Percentiles rank a stretch among this genome's conserved stretches.
Conservation (phyloP, 1,140 invertebrate species). For the Lepidotrigona ventralis region DNA sequence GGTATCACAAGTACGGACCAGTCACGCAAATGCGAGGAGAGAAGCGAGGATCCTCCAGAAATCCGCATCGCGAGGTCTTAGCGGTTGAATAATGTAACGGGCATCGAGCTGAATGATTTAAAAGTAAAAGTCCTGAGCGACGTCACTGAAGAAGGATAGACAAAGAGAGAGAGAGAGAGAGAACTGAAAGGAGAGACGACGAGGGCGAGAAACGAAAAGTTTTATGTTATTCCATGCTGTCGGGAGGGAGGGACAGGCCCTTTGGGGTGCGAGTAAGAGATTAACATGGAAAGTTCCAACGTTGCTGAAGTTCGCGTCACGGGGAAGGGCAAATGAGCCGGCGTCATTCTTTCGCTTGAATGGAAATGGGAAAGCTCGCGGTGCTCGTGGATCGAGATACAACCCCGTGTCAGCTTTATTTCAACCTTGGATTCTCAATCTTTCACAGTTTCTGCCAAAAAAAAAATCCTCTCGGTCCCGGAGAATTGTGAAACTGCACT, state of each 20-base stretch:
- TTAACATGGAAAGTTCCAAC: conserved; percentile 73
- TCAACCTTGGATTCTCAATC: conserved; percentile 10
- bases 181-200: neutral
- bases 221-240: conserved; percentile 62
- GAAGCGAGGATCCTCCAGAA: conserved; percentile 56
- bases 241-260: conserved; percentile 49
- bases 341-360: conserved; percentile 54
- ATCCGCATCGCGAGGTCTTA: conserved; percentile 69
- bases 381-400: conserved; percentile 19
- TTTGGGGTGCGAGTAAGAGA: conserved; percentile 63
- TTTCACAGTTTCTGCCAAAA: neutral
- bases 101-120: conserved; percentile 77
- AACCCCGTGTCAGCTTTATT: conserved; percentile 15
- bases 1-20: conserved; percentile 45
- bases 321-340: conserved; percentile 57
- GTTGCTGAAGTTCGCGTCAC: conserved; percentile 66
- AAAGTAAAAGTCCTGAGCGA: conserved; percentile 75
- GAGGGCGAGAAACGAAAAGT: conserved; percentile 62
- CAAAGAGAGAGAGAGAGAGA: conserved; percentile 1
- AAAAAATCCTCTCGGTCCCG: too few species aligned
- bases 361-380: conserved; percentile 34
- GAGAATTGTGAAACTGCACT: too few species aligned
- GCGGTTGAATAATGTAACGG: conserved; percentile 77
- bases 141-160: conserved; percentile 54
- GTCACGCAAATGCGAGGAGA: conserved; percentile 50